phyloP scores from a whole-genome alignment of 2,797 vertebrate genomes.

The Nyctibius grandis region DNA sequence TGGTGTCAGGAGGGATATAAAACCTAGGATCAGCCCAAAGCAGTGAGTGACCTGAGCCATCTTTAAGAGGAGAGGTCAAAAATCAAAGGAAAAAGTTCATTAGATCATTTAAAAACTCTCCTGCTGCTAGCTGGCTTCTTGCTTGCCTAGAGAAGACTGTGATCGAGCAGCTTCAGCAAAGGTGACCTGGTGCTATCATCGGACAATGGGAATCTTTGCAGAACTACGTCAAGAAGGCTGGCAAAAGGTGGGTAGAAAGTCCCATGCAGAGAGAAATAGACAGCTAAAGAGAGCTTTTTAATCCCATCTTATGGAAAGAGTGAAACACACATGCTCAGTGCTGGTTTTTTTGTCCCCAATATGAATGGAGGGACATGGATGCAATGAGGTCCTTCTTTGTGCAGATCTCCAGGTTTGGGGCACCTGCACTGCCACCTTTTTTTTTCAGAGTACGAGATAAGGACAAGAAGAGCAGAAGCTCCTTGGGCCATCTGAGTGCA shows the following conservation, averaged over 20 bases:
- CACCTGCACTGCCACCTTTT: too few relatives aligned
- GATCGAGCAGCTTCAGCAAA: background rate
- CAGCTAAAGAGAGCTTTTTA: background rate
- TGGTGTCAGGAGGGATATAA: rapidly evolving
- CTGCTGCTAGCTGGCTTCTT: background rate
- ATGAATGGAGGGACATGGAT: rapidly evolving
- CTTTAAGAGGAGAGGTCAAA: background rate
- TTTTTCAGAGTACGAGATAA: background rate
- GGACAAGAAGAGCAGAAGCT: background rate
- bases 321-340: background rate
- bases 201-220: background rate
- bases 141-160: background rate
- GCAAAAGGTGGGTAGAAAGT: background rate
- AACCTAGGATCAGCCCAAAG: background rate
- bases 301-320: background rate
- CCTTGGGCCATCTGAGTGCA: background rate
- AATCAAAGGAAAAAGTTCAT: background rate
- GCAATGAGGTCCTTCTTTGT: background rate
- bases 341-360: rapidly evolving
- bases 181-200: rapidly evolving
- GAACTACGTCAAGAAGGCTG: background rate
- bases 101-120: background rate
- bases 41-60: background rate
- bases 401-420: background rate
- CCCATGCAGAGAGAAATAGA: background rate